Base-by-base conservation (phyloP, 2,888 invertebrate genomes). In the Alentia gelatinosa region DNA sequence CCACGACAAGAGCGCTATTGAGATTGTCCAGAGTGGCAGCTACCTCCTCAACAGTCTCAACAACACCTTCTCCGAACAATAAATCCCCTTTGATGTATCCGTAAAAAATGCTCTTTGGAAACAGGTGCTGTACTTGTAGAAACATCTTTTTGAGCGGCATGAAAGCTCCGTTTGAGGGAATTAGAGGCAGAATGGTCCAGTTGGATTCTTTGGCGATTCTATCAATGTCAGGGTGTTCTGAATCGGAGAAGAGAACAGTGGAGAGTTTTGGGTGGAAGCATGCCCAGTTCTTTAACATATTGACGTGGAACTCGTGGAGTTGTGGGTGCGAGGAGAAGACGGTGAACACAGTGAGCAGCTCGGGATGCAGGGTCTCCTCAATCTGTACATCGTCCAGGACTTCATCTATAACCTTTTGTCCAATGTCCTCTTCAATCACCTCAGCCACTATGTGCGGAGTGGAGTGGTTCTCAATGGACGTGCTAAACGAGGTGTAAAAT, bases 201-300 rank as follows among this genome's bases (percentile, higher is more conserved):
- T 86, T 86, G 30, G 47, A 19, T 19, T 86, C n/a, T 7, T 5
- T 42, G 1, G 86, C 42, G 19, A 47, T 33, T 1, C 12, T 26
- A 1, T 42, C 86, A 42, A 86, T 30, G n/a, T 3, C n/a, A n/a
- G 47, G 15, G 23, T 40, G 1, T 1, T 26, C 30, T 9, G 26
- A 9, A 30, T 86, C 47, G 15, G 50, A 19, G 47, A 86, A 86
- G 7, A 86, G 42, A 1, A 86, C 86, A 19, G 47, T 86, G 1
- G 42, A 26, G 47, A 86, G 19, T 1, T 86, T 86, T 4, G 42
- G 86, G 3, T 47, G 86, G 86, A 26, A 86, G 5, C 12, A 1
- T 9, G 86, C 86, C 86, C 86, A 86, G 47, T 86, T 86, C 33
- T 86, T 15, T 5, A 86, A 19, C 47, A 86, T 30, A 42, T 86